Percentiles rank a stretch among this genome's conserved stretches.
These are phyloP conservation scores for Mamestra brassicae DNA, from an alignment of 2,888 invertebrate genomes.

Conservation along the genomic window DNA sequence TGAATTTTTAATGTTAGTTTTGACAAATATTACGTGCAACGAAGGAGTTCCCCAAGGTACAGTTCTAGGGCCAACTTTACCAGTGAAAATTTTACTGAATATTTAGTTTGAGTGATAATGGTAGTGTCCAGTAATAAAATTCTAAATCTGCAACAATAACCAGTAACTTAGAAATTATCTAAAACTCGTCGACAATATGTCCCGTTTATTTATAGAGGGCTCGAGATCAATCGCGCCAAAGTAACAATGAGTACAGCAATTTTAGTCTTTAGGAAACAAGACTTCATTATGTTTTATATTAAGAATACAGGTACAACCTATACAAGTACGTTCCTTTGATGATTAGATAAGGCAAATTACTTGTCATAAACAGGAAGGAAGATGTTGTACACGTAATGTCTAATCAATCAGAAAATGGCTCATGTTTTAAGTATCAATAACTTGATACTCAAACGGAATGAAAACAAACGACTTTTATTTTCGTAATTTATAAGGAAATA, in stretches of 20 bases:
- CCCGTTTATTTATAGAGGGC: background rate
- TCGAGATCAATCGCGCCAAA: background rate
- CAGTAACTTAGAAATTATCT: constrained; percentile 6
- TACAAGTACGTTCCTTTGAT: background rate
- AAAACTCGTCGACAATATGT: background rate
- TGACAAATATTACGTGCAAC: background rate
- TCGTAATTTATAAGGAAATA: background rate
- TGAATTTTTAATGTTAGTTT: background rate
- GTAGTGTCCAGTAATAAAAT: background rate
- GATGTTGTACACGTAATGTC: background rate
- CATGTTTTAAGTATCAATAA: background rate
- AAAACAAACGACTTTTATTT: background rate
- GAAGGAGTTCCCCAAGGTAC: background rate
- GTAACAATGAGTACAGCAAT: background rate
- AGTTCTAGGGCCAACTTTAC: background rate
- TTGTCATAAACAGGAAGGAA: background rate
- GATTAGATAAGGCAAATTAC: background rate
- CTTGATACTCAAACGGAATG: background rate
- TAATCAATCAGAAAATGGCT: background rate
- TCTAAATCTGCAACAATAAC: background rate
- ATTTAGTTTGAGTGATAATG: background rate
- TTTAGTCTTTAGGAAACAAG: background rate
- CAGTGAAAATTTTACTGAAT: background rate
- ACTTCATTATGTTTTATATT: background rate
- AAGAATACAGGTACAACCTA: too few species aligned